Evolutionary conservation across 2,797 vertebrate genomes (phyloP).

Genomic region (Neosilurus mollespiculum): DNA sequence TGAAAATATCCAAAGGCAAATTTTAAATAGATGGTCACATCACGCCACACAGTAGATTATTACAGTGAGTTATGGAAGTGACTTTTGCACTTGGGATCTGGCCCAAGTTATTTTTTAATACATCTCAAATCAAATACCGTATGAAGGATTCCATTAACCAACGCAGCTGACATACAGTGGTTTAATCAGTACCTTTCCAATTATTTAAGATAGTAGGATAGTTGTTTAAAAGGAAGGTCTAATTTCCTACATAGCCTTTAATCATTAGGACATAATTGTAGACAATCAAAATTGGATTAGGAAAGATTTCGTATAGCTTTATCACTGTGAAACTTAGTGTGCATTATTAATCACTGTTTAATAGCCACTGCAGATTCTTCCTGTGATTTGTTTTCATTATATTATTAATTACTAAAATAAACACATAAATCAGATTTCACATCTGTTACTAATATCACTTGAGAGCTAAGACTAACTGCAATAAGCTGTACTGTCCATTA

Average conservation of each 20-base stretch:
- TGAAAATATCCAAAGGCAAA: background rate
- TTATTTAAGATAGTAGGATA: background rate
- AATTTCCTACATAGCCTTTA: constrained; percentile 5
- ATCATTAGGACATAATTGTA: background rate
- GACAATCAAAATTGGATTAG: constrained; percentile 13
- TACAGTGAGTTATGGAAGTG: background rate
- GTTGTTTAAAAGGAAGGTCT: background rate
- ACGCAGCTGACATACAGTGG: background rate
- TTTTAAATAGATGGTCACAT: background rate
- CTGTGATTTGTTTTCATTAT: background rate
- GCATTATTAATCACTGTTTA: constrained; percentile 1
- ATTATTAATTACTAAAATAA: background rate
- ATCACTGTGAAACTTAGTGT: background rate
- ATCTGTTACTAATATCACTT: background rate
- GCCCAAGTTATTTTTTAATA: background rate
- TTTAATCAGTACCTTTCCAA: background rate
- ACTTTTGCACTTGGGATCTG: background rate
- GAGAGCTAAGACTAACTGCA: background rate
- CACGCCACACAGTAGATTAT: background rate
- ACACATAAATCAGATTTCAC: background rate
- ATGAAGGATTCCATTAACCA: background rate
- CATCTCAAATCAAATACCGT: constrained; percentile 1
- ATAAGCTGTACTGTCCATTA: constrained; percentile 7
- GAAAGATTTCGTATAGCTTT: background rate
- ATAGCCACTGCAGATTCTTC: background rate